These are phyloP conservation scores for Propsilocerus akamusi DNA, from an alignment of 1,140 invertebrate genomes.

Conservation along the genomic window DNA sequence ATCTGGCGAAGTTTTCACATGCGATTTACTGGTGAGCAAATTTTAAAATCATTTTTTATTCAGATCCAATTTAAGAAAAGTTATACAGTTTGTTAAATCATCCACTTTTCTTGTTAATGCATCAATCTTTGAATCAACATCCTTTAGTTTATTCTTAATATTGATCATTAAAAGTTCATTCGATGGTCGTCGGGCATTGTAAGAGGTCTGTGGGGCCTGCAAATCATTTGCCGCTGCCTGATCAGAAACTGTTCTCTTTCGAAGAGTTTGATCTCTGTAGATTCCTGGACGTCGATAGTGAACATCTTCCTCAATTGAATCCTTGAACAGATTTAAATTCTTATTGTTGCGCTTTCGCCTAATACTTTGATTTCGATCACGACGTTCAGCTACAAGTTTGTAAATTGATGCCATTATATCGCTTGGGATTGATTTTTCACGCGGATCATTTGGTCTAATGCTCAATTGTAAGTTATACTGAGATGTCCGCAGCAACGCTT, in stretches of 20 bases:
- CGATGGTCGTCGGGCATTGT: conserved; percentile 20
- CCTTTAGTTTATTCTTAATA: conserved; percentile 23
- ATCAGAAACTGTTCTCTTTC: conserved; percentile 23
- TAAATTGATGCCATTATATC: conserved; percentile 51
- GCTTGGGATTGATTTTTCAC: conserved; percentile 54
- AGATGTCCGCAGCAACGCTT: conserved; percentile 48
- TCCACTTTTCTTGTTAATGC: conserved; percentile 23
- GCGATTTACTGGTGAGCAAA: conserved; percentile 23
- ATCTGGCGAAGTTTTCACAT: conserved; percentile 33
- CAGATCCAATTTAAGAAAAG: too few species aligned
- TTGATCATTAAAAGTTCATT: conserved; percentile 26
- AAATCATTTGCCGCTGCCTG: conserved; percentile 21
- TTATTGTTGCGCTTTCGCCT: conserved; percentile 28
- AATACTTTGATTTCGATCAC: conserved; percentile 30
- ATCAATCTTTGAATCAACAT: conserved; percentile 24
- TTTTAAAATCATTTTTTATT: conserved; percentile 14
- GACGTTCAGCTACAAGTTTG: conserved; percentile 46
- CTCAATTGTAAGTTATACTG: conserved; percentile 48
- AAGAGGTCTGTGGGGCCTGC: conserved; percentile 16
- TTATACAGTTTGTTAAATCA: conserved; percentile 17
- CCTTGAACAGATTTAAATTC: conserved; percentile 20
- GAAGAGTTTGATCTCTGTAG: conserved; percentile 14
- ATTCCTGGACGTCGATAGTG: conserved; percentile 16
- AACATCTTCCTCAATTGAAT: conserved; percentile 16
- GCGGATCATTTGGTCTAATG: conserved; percentile 57